Conservation (phyloP, 2,113 vertebrate species). For the Anhinga anhinga region DNA sequence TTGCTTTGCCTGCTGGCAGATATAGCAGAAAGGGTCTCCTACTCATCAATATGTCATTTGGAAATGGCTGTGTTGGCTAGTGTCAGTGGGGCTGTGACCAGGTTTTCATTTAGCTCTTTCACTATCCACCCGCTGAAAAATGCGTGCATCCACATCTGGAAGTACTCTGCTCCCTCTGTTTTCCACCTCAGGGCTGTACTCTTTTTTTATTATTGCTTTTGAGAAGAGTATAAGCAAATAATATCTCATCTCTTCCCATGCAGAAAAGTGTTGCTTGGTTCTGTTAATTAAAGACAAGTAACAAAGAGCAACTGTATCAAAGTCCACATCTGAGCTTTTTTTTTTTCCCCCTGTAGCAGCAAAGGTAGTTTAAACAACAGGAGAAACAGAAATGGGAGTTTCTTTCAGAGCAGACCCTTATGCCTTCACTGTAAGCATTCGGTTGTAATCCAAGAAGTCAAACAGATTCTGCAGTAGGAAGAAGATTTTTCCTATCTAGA, state of each 20-base stretch:
- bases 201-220: not conserved
- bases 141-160: not conserved
- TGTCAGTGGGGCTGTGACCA: not conserved
- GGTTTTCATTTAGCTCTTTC: not conserved
- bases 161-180: not conserved
- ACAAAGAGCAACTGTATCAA: not conserved
- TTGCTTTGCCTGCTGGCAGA: not conserved
- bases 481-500: not conserved
- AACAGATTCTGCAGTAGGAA: not conserved
- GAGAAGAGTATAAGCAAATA: not conserved
- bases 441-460: not conserved
- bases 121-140: not conserved
- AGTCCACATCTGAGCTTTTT: not conserved
- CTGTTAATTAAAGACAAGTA: not conserved
- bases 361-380: not conserved
- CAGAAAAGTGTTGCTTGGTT: not conserved
- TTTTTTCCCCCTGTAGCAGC: not conserved
- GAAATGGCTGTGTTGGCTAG: accelerated
- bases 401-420: not conserved
- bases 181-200: not conserved
- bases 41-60: not conserved
- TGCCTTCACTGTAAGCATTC: not conserved
- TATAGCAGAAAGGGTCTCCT: not conserved
- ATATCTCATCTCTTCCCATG: not conserved
- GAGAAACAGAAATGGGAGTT: not conserved